phyloP scores from a whole-genome alignment of 2,113 vertebrate species.

The Sitta europaea region DNA sequence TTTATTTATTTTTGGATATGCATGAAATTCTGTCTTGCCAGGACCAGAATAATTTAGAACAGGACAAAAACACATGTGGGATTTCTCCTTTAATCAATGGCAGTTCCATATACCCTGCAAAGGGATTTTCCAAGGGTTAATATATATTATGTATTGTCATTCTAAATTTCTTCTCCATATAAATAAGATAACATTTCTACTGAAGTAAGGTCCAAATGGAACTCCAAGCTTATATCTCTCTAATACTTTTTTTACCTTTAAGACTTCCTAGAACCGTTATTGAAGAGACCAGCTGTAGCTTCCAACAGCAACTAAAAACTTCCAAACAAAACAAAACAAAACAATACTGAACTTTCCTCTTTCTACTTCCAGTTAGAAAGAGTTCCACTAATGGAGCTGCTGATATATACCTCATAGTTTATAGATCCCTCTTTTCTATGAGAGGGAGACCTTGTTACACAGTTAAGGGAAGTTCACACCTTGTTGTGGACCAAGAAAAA shows the following conservation, averaged over 20 bases:
- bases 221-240: background rate
- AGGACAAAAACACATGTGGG: conserved; percentile 31
- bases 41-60: conserved; percentile 38
- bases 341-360: background rate
- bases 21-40: background rate
- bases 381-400: background rate
- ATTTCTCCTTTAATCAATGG: conserved; percentile 56
- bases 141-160: conserved; percentile 18
- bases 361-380: background rate
- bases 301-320: background rate
- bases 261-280: background rate
- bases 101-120: background rate
- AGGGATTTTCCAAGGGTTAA: conserved; percentile 30
- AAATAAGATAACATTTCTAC: background rate
- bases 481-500: rapidly evolving
- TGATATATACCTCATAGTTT: background rate
- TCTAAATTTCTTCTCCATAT: conserved; percentile 12
- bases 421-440: background rate
- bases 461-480: background rate
- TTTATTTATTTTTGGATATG: conserved; percentile 32
- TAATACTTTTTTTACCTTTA: background rate
- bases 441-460: background rate
- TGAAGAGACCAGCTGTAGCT: background rate
- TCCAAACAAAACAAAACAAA: background rate
- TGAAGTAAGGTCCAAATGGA: background rate